A percentile compares a stretch with the other conserved stretches of the same genome.
Evolutionary conservation across 2,797 vertebrate genomes (phyloP).

Genomic region (Melanogrammus aeglefinus): DNA sequence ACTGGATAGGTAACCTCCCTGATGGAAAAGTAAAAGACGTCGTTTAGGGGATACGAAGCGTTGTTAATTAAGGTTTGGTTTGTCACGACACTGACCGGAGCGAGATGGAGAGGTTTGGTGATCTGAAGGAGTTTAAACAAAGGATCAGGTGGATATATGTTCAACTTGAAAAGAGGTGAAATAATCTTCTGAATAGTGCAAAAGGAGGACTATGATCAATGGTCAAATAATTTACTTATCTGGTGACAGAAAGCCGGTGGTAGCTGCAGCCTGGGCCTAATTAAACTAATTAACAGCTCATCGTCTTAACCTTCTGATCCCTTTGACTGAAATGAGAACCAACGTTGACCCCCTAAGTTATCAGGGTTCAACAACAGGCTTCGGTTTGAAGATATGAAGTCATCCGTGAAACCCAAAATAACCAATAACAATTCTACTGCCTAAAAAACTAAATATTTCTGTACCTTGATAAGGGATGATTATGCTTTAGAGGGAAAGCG

Average conservation of each 20-base stretch:
- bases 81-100: slow-evolving; percentile 57
- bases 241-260: neutral
- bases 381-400: neutral
- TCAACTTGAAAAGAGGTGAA: neutral
- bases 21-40: slow-evolving; percentile 37
- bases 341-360: neutral
- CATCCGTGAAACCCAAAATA: slow-evolving; percentile 15
- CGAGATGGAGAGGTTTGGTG: slow-evolving; percentile 49
- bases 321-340: neutral
- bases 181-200: neutral
- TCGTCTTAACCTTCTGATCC: neutral
- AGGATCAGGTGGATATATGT: neutral
- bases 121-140: slow-evolving; percentile 16
- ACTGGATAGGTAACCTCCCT: slow-evolving; percentile 53
- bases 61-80: neutral
- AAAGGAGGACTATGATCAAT: neutral
- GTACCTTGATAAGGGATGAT: neutral
- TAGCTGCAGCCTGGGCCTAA: neutral
- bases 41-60: slow-evolving; percentile 46
- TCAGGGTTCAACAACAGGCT: neutral
- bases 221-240: neutral
- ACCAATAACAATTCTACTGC: neutral
- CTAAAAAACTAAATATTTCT: neutral
- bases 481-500: neutral
- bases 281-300: neutral